Conservation (phyloP, 2,113 vertebrate species). For the Cathartes aura region DNA sequence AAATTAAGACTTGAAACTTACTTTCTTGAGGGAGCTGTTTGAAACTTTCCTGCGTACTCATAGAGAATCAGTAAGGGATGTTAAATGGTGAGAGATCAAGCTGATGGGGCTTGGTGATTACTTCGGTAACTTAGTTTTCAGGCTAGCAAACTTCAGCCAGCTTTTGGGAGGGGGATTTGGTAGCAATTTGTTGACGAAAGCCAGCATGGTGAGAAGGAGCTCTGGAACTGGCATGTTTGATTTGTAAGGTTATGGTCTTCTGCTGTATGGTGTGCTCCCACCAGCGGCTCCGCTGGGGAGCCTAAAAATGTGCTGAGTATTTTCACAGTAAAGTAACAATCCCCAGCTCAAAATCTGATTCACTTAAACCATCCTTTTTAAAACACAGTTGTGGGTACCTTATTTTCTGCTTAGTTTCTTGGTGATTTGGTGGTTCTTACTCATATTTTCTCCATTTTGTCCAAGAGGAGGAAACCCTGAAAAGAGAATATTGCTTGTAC, state of each 20-base stretch:
- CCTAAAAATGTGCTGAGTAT: background rate
- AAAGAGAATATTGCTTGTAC: background rate
- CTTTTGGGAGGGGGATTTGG: background rate
- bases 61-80: background rate
- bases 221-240: background rate
- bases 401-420: background rate
- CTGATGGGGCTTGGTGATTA: background rate
- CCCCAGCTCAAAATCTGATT: background rate
- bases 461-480: background rate
- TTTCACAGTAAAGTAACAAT: background rate
- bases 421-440: background rate
- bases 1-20: conserved; percentile 21
- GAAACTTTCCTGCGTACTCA: background rate
- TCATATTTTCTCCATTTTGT: background rate
- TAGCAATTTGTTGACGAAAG: background rate
- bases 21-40: conserved; percentile 39
- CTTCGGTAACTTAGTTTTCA: background rate
- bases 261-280: background rate
- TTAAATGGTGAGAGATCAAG: background rate
- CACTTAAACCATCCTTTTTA: background rate
- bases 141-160: background rate
- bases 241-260: background rate
- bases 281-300: background rate
- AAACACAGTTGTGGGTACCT: background rate
- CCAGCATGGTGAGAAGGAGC: background rate